Base-by-base conservation (phyloP, 1,140 invertebrate genomes). In the Agraylea sexmaculata region DNA sequence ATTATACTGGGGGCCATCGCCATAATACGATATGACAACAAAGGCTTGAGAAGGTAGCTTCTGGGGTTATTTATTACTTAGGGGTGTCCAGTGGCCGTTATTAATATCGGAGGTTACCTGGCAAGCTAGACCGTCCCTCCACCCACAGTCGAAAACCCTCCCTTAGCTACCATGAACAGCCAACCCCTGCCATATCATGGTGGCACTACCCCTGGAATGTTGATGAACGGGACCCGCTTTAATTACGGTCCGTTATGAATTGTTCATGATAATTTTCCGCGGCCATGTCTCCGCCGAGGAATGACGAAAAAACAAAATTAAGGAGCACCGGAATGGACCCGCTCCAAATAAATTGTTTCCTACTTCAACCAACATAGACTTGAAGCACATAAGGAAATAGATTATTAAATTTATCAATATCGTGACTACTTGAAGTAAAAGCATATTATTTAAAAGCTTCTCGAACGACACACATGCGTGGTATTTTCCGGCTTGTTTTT, bases 51-150 rank as follows among this genome's bases (percentile, higher is more conserved):
- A 15, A 15, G 8, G 17, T 27, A 16, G 19, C 39, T 28, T 40
- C 43, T 40, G 40, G 41, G 47, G 47, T 49, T 49, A 49, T 49
- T 49, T 49, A 49, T 45, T 29, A 33, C 15, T 18, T 22, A 30
- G 42, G 46, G 41, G 46, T 47, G 46, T 41, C 46, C 46, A 43
- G 28, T 39, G 42, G 35, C 46, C 42, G 42, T 48, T 48, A 48
- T 48, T 48, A 48, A 48, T 48, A 27, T 27, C 40, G 35, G 28
- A 12, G 32, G 32, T 18, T 34, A 34, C 32, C 32, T 34, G 32
- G 20, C 15, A 18, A n/a, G 23, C 23, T 7, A 6, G 23, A n/a
- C 7, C 7, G 23, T 7, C 7, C 7, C 23, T n/a, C 7, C 7
- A n/a, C 7, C 23, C 35, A n/a, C 35, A 22, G 13, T 22, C 12